These are phyloP conservation scores for Dasypogon diadema DNA, from an alignment of 2,888 invertebrate genomes.

Conservation along the genomic window DNA sequence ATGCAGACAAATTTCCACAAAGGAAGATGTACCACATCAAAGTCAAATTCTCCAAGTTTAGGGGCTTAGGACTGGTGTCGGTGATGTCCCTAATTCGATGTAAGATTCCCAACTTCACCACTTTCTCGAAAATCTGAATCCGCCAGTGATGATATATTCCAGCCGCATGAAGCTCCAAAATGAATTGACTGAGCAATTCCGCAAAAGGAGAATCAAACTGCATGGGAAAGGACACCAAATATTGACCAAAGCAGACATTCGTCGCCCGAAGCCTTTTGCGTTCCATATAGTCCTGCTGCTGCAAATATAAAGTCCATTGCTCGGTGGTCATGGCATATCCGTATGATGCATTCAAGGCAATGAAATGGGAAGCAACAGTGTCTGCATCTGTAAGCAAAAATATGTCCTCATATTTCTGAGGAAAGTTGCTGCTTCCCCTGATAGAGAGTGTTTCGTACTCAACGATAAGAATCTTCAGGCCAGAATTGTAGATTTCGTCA, in stretches of 20 bases:
- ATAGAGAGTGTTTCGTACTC: constrained; percentile 59
- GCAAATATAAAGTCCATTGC: constrained; percentile 58
- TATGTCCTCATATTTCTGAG: constrained; percentile 56
- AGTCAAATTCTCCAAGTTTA: constrained; percentile 26
- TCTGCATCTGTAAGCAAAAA: constrained; percentile 51
- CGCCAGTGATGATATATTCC: constrained; percentile 60
- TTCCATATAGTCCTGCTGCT: constrained; percentile 59
- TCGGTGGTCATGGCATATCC: constrained; percentile 58
- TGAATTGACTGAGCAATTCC: constrained; percentile 58
- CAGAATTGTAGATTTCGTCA: constrained; percentile 56
- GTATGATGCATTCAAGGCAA: constrained; percentile 36
- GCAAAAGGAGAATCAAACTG: constrained; percentile 60
- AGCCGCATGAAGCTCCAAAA: constrained; percentile 56
- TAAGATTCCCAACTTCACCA: not conserved
- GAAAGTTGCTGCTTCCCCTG: constrained; percentile 58
- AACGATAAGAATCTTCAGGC: constrained; percentile 57
- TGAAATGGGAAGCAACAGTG: constrained; percentile 18
- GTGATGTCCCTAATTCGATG: not conserved
- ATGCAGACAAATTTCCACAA: not conserved
- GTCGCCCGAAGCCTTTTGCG: constrained; percentile 58
- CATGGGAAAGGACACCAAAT: constrained; percentile 60
- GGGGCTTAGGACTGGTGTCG: not conserved
- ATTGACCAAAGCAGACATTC: constrained; percentile 59
- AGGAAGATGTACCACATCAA: constrained; percentile 29
- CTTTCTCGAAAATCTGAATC: constrained; percentile 1